Base-by-base conservation (phyloP, 2,797 vertebrate genomes). In the Phoxinus dragarum region DNA sequence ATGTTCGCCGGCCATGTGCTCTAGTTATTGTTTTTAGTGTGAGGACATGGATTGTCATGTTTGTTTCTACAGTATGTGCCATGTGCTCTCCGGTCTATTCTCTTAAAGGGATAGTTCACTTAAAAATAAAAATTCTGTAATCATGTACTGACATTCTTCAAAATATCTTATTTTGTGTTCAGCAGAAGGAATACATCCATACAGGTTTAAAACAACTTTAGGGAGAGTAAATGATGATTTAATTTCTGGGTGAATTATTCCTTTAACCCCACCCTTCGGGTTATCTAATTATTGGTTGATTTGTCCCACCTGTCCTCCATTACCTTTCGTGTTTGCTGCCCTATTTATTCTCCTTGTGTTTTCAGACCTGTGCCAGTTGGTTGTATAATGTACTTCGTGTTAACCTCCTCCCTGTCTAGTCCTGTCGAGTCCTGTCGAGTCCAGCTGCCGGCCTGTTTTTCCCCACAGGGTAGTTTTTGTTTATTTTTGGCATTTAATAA, bases 41-140 rank as follows among this genome's bases (percentile, higher is more conserved):
- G 44, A 47, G 44, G 4, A 7, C 17, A 54, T 54, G 49, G 49
- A 17, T 21, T 19, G 16, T 54, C 3, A 5, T 17, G 49, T 59
- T n/a, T 59, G 23, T 56, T n/a, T 23, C 17, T 7, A 27, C 27
- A 27, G 27, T 27, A 19, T 21, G 52, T 16, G 47, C 1, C 47
- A 49, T 44, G 42, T 52, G 49, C 17, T 23, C 21, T 59, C 9
- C 9, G n/a, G 56, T n/a, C 4, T n/a, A 10, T 59, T n/a, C 9
- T n/a, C 56, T 49, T 49, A 49, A 49, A 49, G 47, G 4, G 14
- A 49, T 6, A 49, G 47, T 49, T 49, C 47, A 17, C 47, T 49
- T 49, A 17, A 16, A 16, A 5, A 5, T 49, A 0, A 0, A 0
- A 17, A 5, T 49, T 16, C 1, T 49, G 4, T 49, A 4, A 49